phyloP scores from a whole-genome alignment of 2,888 invertebrate species.

The Rhamphomyia laevipes region DNA sequence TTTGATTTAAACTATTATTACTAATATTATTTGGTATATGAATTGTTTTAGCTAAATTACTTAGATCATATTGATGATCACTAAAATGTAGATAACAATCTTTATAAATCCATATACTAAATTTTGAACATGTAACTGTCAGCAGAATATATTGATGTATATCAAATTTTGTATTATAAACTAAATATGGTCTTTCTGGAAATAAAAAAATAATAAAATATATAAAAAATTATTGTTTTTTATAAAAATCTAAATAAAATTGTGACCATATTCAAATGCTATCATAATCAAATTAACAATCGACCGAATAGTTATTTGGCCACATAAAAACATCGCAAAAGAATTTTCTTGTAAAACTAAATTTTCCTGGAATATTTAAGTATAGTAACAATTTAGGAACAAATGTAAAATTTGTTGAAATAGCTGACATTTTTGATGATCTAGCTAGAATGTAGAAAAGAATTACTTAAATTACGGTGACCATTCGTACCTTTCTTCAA shows the following conservation, averaged over 20 bases:
- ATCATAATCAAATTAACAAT: too few relatives aligned
- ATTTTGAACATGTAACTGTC: slow-evolving; percentile 57
- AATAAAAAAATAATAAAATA: background rate
- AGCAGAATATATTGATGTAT: slow-evolving; percentile 77
- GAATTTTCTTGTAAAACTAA: too few relatives aligned
- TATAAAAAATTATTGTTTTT: background rate
- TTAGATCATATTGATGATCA: slow-evolving; percentile 65
- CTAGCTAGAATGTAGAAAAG: too few relatives aligned
- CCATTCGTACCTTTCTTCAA: too few relatives aligned
- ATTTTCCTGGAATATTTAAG: too few relatives aligned
- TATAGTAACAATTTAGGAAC: too few relatives aligned
- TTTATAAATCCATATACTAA: slow-evolving; percentile 78
- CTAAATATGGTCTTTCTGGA: slow-evolving; percentile 66
- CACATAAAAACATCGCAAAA: too few relatives aligned
- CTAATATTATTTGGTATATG: slow-evolving; percentile 67
- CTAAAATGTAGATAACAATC: slow-evolving; percentile 80
- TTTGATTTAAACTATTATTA: slow-evolving; percentile 44
- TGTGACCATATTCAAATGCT: slow-evolving; percentile 11
- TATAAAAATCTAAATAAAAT: background rate
- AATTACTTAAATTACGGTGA: too few relatives aligned
- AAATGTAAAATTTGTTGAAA: too few relatives aligned
- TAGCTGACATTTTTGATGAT: too few relatives aligned
- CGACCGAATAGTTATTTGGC: too few relatives aligned
- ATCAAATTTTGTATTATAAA: slow-evolving; percentile 81
- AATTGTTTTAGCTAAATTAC: slow-evolving; percentile 70